Percentiles rank a stretch among this genome's conserved stretches.
Conservation (phyloP, 2,888 invertebrate genomes). For the Drosophila parthenogenetica region DNA sequence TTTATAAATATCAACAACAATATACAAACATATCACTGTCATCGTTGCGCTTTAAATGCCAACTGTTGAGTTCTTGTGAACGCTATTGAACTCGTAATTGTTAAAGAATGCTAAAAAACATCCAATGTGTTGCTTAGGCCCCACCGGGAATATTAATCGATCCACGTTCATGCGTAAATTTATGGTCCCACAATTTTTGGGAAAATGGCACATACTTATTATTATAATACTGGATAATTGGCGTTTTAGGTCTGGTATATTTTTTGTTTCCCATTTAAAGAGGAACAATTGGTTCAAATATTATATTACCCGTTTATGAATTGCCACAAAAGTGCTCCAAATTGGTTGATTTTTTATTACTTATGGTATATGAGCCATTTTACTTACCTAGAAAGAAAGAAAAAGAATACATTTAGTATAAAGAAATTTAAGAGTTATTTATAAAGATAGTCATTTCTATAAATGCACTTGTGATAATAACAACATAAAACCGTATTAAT, state of each 20-base stretch:
- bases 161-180: conserved; percentile 44
- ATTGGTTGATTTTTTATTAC: not conserved
- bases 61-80: conserved; percentile 72
- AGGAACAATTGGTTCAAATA: not conserved
- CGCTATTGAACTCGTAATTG: conserved; percentile 80
- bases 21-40: conserved; percentile 22
- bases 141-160: conserved; percentile 50
- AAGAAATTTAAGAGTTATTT: not conserved
- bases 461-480: no score
- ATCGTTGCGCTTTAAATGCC: conserved; percentile 68
- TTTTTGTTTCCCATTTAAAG: no score
- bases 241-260: not conserved
- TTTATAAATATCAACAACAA: conserved; percentile 47
- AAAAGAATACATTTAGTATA: conserved; percentile 8
- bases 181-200: conserved; percentile 37
- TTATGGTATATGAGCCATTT: not conserved
- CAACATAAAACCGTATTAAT: no score
- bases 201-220: conserved; percentile 22
- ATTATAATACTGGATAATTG: not conserved
- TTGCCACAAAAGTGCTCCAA: conserved; percentile 45
- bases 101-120: conserved; percentile 57
- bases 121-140: conserved; percentile 26
- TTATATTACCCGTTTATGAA: conserved; percentile 26
- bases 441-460: no score
- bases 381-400: conserved; percentile 64